These are phyloP conservation scores for Chrysogorgia sp. DNA, from an alignment of 92 coral and sea anemone genomes.

Conservation along the genomic window DNA sequence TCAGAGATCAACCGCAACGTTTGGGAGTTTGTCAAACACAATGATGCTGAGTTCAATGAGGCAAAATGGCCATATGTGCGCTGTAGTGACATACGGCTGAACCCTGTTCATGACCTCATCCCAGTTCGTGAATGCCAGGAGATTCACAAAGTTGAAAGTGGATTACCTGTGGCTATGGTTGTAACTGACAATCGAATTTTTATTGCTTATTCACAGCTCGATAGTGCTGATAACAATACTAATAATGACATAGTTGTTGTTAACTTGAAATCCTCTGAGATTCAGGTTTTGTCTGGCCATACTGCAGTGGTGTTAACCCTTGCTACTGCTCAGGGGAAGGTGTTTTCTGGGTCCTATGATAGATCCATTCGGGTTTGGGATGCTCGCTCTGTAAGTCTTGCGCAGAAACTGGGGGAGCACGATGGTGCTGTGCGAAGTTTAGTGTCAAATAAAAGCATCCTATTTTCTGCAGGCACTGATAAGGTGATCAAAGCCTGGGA, in stretches of 20 bases:
- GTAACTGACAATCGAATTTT: conserved; percentile 67
- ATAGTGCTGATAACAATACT: conserved; percentile 13
- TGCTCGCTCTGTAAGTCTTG: conserved; percentile 64
- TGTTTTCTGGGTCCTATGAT: conserved; percentile 89
- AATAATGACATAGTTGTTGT: conserved; percentile 72
- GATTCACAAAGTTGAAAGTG: conserved; percentile 49
- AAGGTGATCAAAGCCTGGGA: conserved; percentile 77
- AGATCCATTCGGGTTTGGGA: conserved; percentile 83
- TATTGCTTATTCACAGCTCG: conserved; percentile 62
- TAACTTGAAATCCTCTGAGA: conserved; percentile 65
- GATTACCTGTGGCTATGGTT: conserved; percentile 75
- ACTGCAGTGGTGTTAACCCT: conserved; percentile 73
- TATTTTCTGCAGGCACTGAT: conserved; percentile 90
- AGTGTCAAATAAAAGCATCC: conserved; percentile 60
- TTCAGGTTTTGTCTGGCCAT: conserved; percentile 75
- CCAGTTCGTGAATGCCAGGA: conserved; percentile 64
- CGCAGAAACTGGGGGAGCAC: conserved; percentile 78
- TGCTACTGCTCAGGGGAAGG: conserved; percentile 47
- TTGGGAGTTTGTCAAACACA: conserved; percentile 70
- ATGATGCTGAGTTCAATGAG: conserved; percentile 50
- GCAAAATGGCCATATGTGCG: conserved; percentile 66
- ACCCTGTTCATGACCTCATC: conserved; percentile 70
- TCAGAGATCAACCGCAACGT: conserved; percentile 92
- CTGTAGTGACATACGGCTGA: conserved; percentile 53
- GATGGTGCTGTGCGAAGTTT: conserved; percentile 81